phyloP scores from a whole-genome alignment of 2,113 vertebrate species.

The Campylomormyrus numenius region DNA sequence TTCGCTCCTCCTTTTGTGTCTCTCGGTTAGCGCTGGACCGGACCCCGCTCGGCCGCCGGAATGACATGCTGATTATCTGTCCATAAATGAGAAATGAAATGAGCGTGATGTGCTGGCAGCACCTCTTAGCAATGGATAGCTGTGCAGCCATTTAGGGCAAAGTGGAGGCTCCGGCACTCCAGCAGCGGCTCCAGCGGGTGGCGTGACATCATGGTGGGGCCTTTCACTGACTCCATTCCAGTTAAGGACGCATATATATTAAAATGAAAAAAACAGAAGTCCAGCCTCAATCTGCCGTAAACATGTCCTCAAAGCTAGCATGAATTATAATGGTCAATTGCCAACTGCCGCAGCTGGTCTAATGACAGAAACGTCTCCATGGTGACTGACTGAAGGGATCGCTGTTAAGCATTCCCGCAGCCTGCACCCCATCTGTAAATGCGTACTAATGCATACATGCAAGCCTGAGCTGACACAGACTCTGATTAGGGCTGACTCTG shows the following conservation, averaged over 20 bases:
- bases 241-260: slow-evolving; percentile 31
- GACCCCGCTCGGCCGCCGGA: slow-evolving; percentile 80
- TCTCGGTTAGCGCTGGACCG: slow-evolving; percentile 86
- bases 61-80: slow-evolving; percentile 99
- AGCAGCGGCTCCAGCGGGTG: slow-evolving; percentile 49
- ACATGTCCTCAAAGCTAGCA: background rate
- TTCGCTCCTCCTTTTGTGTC: slow-evolving; percentile 66
- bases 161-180: slow-evolving; percentile 46
- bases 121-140: slow-evolving; percentile 48
- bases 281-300: background rate
- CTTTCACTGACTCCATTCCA: slow-evolving; percentile 62
- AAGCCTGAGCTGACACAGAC: background rate
- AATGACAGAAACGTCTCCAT: background rate
- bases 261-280: background rate
- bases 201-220: slow-evolving; percentile 57
- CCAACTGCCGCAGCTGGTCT: background rate
- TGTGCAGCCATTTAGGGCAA: slow-evolving; percentile 52
- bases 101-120: slow-evolving; percentile 68
- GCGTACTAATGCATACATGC: background rate
- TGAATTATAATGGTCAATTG: background rate
- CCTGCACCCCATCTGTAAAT: background rate
- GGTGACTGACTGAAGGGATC: background rate
- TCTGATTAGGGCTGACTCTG: too few species aligned
- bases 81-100: slow-evolving; percentile 98
- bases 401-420: background rate